Conservation (phyloP, 2,888 invertebrate species). For the Campopleginae sp. region DNA sequence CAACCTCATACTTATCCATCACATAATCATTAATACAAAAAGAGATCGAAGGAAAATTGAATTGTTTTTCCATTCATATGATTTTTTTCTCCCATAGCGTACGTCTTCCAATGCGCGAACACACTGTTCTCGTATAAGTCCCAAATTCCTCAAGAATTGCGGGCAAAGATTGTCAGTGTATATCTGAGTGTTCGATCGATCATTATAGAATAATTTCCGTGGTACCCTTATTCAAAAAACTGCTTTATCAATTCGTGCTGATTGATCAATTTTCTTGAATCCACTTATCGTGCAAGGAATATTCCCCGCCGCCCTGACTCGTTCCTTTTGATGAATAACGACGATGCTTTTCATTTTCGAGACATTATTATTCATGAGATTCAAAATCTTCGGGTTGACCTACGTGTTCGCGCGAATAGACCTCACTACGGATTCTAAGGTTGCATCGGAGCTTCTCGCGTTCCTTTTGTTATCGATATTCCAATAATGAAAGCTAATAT, state of each 20-base stretch:
- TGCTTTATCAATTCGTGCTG: constrained; percentile 45
- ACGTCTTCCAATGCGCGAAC: background rate
- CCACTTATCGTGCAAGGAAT: constrained; percentile 40
- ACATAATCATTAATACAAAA: constrained; percentile 9
- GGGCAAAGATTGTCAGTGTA: background rate
- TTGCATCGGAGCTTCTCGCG: constrained; percentile 18
- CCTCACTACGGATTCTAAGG: constrained; percentile 30
- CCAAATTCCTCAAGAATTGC: constrained; percentile 5
- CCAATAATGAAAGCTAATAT: constrained; percentile 49
- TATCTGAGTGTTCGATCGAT: constrained; percentile 2
- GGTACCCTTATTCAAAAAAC: constrained; percentile 19
- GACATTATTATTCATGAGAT: constrained; percentile 68
- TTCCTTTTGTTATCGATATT: constrained; percentile 43
- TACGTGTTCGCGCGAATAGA: constrained; percentile 43
- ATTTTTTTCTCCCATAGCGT: background rate
- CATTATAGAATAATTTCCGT: constrained; percentile 5
- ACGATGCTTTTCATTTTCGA: constrained; percentile 64
- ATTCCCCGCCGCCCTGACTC: constrained; percentile 46
- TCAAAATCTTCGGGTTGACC: constrained; percentile 64
- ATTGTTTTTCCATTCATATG: background rate
- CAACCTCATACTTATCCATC: background rate
- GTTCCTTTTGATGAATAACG: constrained; percentile 61
- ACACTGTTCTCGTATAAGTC: background rate
- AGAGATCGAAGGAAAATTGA: background rate
- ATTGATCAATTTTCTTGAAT: constrained; percentile 55